A percentile compares a stretch with the other conserved stretches of the same genome.
phyloP scores from a whole-genome alignment of 2,113 vertebrate genomes.

The Ancistrus triradiatus region DNA sequence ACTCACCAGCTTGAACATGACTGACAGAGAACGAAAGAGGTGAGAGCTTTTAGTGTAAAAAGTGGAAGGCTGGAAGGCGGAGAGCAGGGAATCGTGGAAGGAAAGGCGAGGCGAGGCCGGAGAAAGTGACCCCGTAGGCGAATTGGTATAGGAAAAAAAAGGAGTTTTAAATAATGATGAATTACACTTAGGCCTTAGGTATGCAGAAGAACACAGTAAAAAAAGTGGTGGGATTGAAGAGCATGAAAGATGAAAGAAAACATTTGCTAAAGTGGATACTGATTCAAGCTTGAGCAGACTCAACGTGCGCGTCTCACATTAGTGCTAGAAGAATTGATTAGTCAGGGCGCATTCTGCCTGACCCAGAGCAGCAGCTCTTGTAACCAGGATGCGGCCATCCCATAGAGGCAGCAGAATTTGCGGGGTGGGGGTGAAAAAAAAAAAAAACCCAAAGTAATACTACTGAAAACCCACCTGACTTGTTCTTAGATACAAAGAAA shows the following conservation, averaged over 20 bases:
- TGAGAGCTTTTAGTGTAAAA: too few species aligned
- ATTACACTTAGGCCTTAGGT: constrained; percentile 66
- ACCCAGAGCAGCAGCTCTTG: constrained; percentile 60
- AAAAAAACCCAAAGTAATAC: constrained; percentile 70
- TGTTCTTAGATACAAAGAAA: constrained; percentile 63
- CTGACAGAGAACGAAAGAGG: constrained; percentile 4
- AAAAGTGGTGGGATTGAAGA: too few species aligned
- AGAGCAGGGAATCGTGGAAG: too few species aligned
- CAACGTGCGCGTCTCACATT: constrained; percentile 66
- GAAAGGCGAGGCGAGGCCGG: too few species aligned
- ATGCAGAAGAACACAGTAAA: too few species aligned
- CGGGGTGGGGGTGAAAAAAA: constrained; percentile 59
- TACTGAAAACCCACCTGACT: constrained; percentile 56
- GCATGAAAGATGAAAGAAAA: constrained; percentile 60
- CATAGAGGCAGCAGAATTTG: constrained; percentile 51
- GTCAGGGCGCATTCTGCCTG: constrained; percentile 60
- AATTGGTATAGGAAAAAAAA: too few species aligned
- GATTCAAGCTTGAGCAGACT: constrained; percentile 69
- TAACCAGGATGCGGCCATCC: constrained; percentile 50
- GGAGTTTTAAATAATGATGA: too few species aligned
- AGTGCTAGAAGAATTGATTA: constrained; percentile 73
- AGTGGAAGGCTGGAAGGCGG: too few species aligned
- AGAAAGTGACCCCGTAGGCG: too few species aligned
- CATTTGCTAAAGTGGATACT: constrained; percentile 75
- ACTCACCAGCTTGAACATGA: constrained; percentile 2